These are phyloP conservation scores for Pandion haliaetus DNA, from an alignment of 2,113 vertebrate genomes.

Conservation along the genomic window DNA sequence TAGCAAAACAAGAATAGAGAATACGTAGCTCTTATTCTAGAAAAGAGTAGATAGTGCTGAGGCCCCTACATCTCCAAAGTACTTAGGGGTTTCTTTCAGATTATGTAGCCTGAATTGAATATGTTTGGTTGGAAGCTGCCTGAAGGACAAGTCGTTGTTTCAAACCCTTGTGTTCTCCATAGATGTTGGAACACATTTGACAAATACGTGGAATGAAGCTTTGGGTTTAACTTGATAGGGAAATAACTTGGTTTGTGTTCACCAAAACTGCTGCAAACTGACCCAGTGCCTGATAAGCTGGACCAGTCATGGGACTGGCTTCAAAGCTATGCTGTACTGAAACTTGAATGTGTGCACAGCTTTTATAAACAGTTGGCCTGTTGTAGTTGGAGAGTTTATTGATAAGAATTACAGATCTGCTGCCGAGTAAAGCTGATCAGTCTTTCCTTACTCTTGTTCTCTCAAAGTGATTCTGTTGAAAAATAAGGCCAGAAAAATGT, in stretches of 20 bases:
- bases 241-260: neutral
- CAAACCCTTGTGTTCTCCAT: neutral
- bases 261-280: neutral
- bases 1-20: neutral
- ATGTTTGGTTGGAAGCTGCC: neutral
- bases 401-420: neutral
- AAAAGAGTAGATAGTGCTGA: neutral
- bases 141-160: neutral
- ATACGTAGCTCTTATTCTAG: neutral
- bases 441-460: rapidly evolving
- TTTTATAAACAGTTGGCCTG: neutral
- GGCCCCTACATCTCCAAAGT: neutral
- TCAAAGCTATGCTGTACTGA: neutral
- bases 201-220: neutral
- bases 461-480: neutral
- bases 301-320: neutral
- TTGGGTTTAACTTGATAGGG: neutral
- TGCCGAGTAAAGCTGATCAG: neutral
- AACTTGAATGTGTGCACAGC: neutral
- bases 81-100: neutral
- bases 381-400: neutral
- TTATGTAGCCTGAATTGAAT: neutral
- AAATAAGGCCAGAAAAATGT: neutral
- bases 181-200: neutral
- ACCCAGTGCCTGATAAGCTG: neutral